These are phyloP conservation scores for Picathartes gymnocephalus DNA, from an alignment of 2,113 vertebrate species.

Conservation along the genomic window DNA sequence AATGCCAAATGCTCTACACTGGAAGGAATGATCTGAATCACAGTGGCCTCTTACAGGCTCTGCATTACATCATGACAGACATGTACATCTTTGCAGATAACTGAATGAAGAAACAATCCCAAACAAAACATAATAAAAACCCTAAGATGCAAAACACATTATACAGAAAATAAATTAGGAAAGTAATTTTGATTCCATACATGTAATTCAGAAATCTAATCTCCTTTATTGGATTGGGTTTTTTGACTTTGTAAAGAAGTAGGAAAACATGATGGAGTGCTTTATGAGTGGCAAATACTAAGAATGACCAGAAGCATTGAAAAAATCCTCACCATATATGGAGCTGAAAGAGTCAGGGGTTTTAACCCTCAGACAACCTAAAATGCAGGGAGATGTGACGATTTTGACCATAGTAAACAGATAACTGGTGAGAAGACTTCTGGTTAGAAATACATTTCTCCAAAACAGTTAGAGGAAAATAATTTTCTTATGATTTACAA, in stretches of 20 bases:
- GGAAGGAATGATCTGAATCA: not conserved
- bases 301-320: not conserved
- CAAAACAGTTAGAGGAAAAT: not conserved
- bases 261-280: not conserved
- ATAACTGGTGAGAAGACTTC: not conserved
- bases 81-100: not conserved
- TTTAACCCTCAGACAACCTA: not conserved
- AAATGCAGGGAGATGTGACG: not conserved
- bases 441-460: not conserved
- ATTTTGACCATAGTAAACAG: not conserved
- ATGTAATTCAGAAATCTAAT: not conserved
- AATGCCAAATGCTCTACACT: not conserved
- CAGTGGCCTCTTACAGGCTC: not conserved
- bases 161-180: not conserved
- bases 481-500: not conserved
- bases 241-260: not conserved
- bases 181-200: not conserved
- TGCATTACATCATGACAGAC: not conserved
- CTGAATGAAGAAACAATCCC: not conserved
- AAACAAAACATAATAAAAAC: not conserved
- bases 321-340: not conserved
- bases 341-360: not conserved
- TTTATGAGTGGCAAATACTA: not conserved
- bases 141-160: not conserved
- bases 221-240: not conserved